phyloP scores from a whole-genome alignment of 2,888 invertebrate genomes.

The Dryococelus australis region DNA sequence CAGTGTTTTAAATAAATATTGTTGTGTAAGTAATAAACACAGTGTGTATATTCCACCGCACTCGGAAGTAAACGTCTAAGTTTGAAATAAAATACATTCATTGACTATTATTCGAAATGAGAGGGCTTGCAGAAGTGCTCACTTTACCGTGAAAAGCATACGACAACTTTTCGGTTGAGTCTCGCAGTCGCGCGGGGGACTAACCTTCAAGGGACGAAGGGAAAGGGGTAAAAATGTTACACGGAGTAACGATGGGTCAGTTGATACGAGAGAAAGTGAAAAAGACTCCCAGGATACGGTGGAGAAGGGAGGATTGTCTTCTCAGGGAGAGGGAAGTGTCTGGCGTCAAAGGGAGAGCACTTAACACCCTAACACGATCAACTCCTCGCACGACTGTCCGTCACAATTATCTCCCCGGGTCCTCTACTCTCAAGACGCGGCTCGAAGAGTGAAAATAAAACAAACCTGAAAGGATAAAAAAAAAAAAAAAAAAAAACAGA shows the following conservation, averaged over 20 bases:
- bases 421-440: background rate
- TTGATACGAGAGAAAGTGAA: background rate
- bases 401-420: background rate
- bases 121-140: no score
- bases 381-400: background rate
- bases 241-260: background rate
- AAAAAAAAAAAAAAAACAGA: no score
- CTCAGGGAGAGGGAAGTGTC: background rate
- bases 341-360: background rate
- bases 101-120: no score
- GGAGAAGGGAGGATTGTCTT: background rate
- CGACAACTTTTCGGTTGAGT: background rate
- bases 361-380: slow-evolving; percentile 16
- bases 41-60: no score
- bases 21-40: no score
- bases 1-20: no score
- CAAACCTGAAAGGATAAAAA: no score
- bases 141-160: no score
- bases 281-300: background rate
- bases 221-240: background rate
- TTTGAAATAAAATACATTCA: no score
- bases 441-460: background rate
- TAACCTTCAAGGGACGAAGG: background rate
- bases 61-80: no score
- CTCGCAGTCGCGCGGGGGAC: background rate